phyloP scores from a whole-genome alignment of 2,113 vertebrate species.

The Rhineura floridana region DNA sequence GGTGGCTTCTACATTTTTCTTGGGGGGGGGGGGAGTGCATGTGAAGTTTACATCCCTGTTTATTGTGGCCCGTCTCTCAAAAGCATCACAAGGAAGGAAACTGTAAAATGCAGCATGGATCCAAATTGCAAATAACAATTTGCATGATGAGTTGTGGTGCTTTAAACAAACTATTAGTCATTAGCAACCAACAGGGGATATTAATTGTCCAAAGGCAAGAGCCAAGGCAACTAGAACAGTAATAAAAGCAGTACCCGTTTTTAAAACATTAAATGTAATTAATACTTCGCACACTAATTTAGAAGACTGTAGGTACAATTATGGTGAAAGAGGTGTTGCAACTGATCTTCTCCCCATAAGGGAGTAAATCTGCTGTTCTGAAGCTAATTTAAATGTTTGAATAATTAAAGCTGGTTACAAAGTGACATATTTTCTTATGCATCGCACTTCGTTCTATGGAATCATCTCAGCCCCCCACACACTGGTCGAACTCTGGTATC shows the following conservation, averaged over 20 bases:
- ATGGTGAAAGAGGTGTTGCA: background rate
- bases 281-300: background rate
- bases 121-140: background rate
- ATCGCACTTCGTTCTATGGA: too few relatives aligned
- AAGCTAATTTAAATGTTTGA: background rate
- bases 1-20: background rate
- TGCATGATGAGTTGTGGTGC: background rate
- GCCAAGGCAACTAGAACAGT: background rate
- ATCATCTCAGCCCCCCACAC: background rate
- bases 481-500: background rate
- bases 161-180: background rate
- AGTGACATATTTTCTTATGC: background rate
- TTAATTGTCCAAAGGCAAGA: background rate
- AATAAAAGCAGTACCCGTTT: background rate
- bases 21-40: background rate
- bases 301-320: background rate
- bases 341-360: background rate
- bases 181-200: constrained; percentile 18
- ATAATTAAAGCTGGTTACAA: background rate
- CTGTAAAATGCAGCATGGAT: accelerated
- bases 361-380: background rate
- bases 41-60: background rate
- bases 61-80: background rate
- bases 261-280: background rate
- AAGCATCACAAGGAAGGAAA: accelerated